phyloP scores from a whole-genome alignment of 2,797 vertebrate species.

The Apodemus agrarius region DNA sequence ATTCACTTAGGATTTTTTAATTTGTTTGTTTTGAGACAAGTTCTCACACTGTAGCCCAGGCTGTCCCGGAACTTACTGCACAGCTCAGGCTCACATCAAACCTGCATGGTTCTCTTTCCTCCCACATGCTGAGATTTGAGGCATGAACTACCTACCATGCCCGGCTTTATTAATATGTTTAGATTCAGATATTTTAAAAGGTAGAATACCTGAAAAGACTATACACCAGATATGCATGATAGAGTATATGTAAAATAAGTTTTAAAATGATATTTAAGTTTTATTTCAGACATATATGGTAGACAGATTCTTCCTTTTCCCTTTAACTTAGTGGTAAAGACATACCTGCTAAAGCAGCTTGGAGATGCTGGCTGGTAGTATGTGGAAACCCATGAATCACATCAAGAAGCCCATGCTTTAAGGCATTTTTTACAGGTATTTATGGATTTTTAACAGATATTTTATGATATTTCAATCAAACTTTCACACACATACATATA shows the following conservation, averaged over 20 bases:
- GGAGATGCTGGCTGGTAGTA: neutral
- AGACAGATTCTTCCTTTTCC: neutral
- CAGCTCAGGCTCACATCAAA: neutral
- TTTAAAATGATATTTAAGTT: conserved; percentile 10
- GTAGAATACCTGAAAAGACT: conserved; percentile 13
- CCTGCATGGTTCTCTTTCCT: neutral
- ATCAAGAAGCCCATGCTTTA: neutral
- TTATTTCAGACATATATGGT: conserved; percentile 8
- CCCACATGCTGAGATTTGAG: neutral
- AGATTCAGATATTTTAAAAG: conserved; percentile 22
- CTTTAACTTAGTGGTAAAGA: neutral
- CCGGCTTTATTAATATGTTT: neutral
- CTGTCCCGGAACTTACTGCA: neutral
- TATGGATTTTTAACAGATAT: neutral
- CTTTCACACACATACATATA: neutral
- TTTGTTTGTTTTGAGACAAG: neutral
- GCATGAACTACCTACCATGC: neutral
- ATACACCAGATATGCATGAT: neutral
- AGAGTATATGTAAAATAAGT: neutral
- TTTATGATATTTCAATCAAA: neutral
- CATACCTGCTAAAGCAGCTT: conserved; percentile 1
- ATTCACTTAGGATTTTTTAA: neutral
- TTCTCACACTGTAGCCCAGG: neutral
- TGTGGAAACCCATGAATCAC: neutral
- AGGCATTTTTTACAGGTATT: neutral